Percentiles rank a stretch among this genome's conserved stretches.
Conservation (phyloP, 1,140 invertebrate species). For the Glomeris maerens region DNA sequence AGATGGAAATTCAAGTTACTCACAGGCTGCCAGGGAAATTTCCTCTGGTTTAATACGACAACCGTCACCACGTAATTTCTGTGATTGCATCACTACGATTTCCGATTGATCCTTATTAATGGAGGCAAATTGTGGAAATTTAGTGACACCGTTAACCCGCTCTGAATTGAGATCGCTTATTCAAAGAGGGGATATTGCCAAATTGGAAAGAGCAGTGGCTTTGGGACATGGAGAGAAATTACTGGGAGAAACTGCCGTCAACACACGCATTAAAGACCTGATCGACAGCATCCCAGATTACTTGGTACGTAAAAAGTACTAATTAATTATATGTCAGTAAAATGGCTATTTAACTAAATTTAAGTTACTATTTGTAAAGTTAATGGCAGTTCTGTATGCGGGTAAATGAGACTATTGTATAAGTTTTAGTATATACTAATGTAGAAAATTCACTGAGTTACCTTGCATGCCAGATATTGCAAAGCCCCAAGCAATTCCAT, state of each 20-base stretch:
- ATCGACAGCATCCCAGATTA: constrained; percentile 71
- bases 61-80: neutral
- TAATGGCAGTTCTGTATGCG: no score
- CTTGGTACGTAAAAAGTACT: no score
- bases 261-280: constrained; percentile 33
- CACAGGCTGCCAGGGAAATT: neutral
- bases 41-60: neutral
- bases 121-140: neutral
- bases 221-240: constrained; percentile 33
- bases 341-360: no score
- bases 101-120: neutral
- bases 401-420: no score
- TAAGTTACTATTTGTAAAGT: no score
- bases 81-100: neutral
- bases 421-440: no score
- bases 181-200: constrained; percentile 27
- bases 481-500: no score
- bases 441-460: no score
- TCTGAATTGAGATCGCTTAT: constrained; percentile 14
- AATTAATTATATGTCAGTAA: no score
- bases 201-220: constrained; percentile 31
- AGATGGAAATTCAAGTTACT: neutral
- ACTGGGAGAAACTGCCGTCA: constrained; percentile 25
- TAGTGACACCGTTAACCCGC: constrained; percentile 1
- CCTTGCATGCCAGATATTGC: no score